Percentiles rank a stretch among this genome's conserved stretches.
phyloP scores from a whole-genome alignment of 2,797 vertebrate species.

The Yasuhikotakia modesta region DNA sequence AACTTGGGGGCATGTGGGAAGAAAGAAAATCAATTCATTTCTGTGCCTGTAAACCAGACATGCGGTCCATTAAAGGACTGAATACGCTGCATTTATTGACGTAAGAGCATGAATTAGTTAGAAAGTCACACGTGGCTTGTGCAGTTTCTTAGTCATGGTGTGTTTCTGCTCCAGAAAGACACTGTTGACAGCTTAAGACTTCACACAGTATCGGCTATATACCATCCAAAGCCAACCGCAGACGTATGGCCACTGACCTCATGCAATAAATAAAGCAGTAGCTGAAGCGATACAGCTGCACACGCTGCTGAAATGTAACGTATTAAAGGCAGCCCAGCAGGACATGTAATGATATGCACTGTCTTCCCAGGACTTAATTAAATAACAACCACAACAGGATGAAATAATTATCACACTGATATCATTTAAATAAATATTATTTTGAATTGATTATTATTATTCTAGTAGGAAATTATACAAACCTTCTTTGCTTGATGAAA shows the following conservation, averaged over 20 bases:
- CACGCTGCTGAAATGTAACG: neutral
- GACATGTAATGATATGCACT: neutral
- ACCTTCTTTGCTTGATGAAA: neutral
- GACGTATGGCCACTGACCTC: neutral
- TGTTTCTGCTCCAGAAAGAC: conserved; percentile 5
- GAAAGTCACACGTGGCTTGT: neutral
- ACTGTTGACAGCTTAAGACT: neutral
- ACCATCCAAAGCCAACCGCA: conserved; percentile 1
- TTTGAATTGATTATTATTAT: neutral
- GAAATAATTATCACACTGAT: neutral
- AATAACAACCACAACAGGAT: neutral
- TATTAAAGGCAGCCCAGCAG: neutral
- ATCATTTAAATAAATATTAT: neutral
- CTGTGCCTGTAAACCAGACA: neutral
- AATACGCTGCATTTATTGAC: neutral
- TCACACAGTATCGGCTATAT: neutral
- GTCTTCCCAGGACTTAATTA: neutral
- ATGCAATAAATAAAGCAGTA: neutral
- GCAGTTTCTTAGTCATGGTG: neutral
- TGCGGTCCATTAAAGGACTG: neutral
- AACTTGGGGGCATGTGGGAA: neutral
- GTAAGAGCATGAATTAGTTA: neutral
- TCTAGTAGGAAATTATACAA: neutral
- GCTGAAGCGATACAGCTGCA: neutral
- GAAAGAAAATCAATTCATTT: neutral